Percentiles rank a stretch among this genome's conserved stretches.
Conservation (phyloP, 2,113 vertebrate species). For the Aptenodytes patagonicus region DNA sequence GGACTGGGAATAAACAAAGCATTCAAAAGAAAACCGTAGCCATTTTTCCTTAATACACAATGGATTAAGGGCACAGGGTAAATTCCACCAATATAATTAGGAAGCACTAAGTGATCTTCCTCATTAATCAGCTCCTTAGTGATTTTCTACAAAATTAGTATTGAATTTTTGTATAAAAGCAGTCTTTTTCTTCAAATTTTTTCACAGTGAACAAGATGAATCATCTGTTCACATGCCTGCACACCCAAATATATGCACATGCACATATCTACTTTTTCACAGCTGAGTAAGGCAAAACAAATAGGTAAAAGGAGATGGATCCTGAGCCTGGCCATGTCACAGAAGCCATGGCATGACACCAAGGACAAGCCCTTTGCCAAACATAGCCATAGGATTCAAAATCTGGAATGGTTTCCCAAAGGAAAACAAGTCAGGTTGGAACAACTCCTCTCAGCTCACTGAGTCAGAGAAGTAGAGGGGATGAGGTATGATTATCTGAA, state of each 20-base stretch:
- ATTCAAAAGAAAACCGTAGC: neutral
- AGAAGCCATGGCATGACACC: neutral
- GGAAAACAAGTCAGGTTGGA: neutral
- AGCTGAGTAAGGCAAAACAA: neutral
- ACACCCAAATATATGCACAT: neutral
- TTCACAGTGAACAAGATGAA: neutral
- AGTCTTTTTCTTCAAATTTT: neutral
- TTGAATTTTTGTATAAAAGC: slow-evolving; percentile 18
- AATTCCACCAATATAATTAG: slow-evolving; percentile 43
- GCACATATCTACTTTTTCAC: neutral
- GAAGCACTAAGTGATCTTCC: neutral
- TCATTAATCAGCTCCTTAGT: slow-evolving; percentile 36
- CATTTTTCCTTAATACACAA: neutral
- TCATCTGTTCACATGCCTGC: neutral
- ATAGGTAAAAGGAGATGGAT: neutral
- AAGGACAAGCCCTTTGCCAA: neutral
- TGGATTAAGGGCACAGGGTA: slow-evolving; percentile 7
- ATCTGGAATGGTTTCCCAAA: neutral
- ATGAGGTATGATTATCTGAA: neutral
- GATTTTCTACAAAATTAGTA: slow-evolving; percentile 27
- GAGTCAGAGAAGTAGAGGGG: neutral
- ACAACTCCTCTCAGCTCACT: neutral
- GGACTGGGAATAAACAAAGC: slow-evolving; percentile 3
- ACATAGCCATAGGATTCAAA: neutral
- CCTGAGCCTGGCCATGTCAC: neutral